These are phyloP conservation scores for Okamejei kenojei DNA, from an alignment of 2,797 vertebrate genomes.

Conservation along the genomic window DNA sequence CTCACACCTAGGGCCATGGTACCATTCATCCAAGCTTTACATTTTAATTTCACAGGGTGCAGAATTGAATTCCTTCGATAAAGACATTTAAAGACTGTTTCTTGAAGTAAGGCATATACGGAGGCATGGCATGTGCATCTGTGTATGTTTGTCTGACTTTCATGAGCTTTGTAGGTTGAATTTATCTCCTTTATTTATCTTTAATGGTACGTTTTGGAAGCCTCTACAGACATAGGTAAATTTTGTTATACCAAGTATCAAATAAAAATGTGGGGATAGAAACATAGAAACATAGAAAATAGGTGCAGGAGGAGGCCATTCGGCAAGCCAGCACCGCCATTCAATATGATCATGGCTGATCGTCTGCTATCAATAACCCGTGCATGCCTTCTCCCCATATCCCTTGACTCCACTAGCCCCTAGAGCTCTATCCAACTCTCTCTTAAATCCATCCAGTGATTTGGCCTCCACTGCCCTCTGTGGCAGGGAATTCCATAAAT, in stretches of 20 bases:
- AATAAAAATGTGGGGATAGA: too few relatives aligned
- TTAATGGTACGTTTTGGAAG: neutral
- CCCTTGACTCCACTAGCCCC: too few relatives aligned
- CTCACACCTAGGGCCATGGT: neutral
- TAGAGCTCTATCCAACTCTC: too few relatives aligned
- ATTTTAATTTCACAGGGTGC: neutral
- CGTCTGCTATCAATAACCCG: neutral
- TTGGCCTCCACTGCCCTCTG: too few relatives aligned
- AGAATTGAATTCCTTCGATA: neutral
- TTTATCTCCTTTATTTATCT: neutral
- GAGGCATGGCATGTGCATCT: neutral
- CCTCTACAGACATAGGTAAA: neutral
- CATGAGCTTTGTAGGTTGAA: neutral
- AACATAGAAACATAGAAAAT: too few relatives aligned
- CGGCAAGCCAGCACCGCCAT: too few relatives aligned
- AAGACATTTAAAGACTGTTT: neutral
- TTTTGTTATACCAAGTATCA: neutral
- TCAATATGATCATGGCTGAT: too few relatives aligned
- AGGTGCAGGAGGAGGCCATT: too few relatives aligned
- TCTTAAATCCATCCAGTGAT: too few relatives aligned
- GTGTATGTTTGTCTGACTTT: neutral
- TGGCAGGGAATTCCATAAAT: too few relatives aligned
- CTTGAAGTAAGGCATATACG: neutral
- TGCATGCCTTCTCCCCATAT: too few relatives aligned
- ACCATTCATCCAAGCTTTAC: neutral